Evolutionary conservation across 2,113 vertebrate genomes (phyloP).

Genomic region (Tachysurus fulvidraco): DNA sequence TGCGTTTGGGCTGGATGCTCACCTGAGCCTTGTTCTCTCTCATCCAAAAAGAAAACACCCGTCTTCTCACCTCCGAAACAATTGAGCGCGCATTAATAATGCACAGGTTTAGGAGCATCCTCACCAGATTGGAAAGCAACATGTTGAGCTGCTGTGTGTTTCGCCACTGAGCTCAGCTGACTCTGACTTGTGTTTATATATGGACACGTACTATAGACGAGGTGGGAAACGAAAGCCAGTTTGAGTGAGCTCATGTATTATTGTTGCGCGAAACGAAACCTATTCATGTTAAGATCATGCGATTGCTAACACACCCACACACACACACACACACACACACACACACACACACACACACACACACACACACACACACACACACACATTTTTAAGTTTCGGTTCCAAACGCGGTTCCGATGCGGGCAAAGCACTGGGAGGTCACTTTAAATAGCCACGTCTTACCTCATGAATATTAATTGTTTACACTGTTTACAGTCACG

Average conservation of each 20-base stretch:
- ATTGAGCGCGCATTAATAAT: conserved; percentile 48
- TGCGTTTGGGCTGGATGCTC: background rate
- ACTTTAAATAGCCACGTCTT: too few relatives aligned
- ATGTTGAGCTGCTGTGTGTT: conserved; percentile 37
- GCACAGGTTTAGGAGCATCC: conserved; percentile 59
- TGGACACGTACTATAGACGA: rapidly evolving
- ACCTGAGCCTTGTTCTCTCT: background rate
- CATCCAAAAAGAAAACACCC: background rate
- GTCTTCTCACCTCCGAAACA: background rate
- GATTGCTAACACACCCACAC: background rate
- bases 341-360: background rate
- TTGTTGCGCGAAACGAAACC: background rate
- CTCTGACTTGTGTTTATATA: conserved; percentile 31
- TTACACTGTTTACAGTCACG: too few relatives aligned
- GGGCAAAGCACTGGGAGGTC: too few relatives aligned
- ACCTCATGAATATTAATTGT: too few relatives aligned
- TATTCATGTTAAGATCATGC: background rate
- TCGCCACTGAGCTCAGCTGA: background rate
- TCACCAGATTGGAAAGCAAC: conserved; percentile 45
- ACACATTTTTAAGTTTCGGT: too few relatives aligned
- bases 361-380: background rate
- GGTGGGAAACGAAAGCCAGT: conserved; percentile 40
- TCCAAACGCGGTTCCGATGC: too few relatives aligned
- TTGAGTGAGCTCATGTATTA: background rate
- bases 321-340: background rate